Conservation (phyloP, 1,140 invertebrate genomes). For the Eupristina koningsbergeri region DNA sequence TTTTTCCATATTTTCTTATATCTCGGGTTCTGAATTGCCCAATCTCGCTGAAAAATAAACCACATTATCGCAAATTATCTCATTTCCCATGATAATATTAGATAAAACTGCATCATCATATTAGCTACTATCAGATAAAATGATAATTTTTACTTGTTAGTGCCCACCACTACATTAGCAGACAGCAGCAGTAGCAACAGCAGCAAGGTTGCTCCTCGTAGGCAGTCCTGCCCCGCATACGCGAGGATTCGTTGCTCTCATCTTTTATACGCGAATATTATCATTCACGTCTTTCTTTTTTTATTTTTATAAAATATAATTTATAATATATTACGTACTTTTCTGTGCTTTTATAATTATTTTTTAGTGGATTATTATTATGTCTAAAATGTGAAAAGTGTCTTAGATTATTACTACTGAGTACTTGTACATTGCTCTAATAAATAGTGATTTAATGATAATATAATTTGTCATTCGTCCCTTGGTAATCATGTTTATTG, state of each 20-base stretch:
- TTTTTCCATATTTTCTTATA: too few species aligned
- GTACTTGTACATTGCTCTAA: too few species aligned
- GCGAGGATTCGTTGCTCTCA: not conserved
- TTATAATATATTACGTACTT: too few species aligned
- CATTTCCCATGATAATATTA: slow-evolving; percentile 75
- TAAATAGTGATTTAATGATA: too few species aligned
- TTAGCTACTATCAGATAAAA: slow-evolving; percentile 75
- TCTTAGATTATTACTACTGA: too few species aligned
- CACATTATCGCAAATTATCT: slow-evolving; percentile 75
- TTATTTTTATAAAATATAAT: not conserved
- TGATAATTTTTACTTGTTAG: slow-evolving; percentile 69
- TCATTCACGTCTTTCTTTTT: not conserved
- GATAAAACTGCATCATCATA: slow-evolving; percentile 75
- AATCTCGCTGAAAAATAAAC: slow-evolving; percentile 72
- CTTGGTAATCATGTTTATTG: too few species aligned
- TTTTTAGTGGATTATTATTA: too few species aligned
- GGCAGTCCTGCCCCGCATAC: not conserved
- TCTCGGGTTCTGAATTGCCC: too few species aligned
- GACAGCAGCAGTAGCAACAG: not conserved
- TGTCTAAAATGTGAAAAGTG: too few species aligned
- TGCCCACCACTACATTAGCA: slow-evolving; percentile 1
- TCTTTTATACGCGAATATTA: not conserved
- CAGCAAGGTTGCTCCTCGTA: not conserved
- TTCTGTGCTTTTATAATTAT: too few species aligned
- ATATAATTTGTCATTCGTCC: too few species aligned